These are phyloP conservation scores for Palythoa grandiflora DNA, from an alignment of 92 coral and sea anemone species.

Conservation along the genomic window DNA sequence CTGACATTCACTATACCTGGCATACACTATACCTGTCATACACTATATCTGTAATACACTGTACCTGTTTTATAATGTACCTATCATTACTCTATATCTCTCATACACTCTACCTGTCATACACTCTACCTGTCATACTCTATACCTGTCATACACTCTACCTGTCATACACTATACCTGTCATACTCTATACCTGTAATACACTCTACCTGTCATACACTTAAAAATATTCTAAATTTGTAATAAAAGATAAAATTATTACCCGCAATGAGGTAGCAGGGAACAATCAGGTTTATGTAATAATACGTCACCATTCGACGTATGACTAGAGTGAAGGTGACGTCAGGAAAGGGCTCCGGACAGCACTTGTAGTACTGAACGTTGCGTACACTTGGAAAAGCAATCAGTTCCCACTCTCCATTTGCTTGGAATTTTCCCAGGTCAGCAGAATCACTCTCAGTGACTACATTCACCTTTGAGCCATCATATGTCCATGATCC, in stretches of 20 bases:
- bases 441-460: conserved; percentile 71
- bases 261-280: conserved; percentile 93
- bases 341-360: conserved; percentile 85
- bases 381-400: conserved; percentile 75
- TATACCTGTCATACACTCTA: too few species aligned
- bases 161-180: too few species aligned
- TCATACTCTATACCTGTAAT: too few species aligned
- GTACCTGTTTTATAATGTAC: too few species aligned
- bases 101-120: too few species aligned
- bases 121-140: too few species aligned
- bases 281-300: conserved; percentile 88
- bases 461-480: conserved; percentile 73
- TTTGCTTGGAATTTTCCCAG: conserved; percentile 70
- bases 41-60: too few species aligned
- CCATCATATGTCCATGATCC: conserved; percentile 98
- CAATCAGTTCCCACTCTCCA: conserved; percentile 92
- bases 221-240: neutral
- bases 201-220: too few species aligned
- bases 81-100: too few species aligned
- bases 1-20: too few species aligned
- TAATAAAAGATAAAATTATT: neutral
- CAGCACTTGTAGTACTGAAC: conserved; percentile 76
- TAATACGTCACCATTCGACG: conserved; percentile 85
- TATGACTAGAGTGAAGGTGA: conserved; percentile 86
- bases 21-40: too few species aligned